A percentile compares a stretch with the other conserved stretches of the same genome.
Conservation (phyloP, 2,797 vertebrate species). For the Pipistrellus nathusii region DNA sequence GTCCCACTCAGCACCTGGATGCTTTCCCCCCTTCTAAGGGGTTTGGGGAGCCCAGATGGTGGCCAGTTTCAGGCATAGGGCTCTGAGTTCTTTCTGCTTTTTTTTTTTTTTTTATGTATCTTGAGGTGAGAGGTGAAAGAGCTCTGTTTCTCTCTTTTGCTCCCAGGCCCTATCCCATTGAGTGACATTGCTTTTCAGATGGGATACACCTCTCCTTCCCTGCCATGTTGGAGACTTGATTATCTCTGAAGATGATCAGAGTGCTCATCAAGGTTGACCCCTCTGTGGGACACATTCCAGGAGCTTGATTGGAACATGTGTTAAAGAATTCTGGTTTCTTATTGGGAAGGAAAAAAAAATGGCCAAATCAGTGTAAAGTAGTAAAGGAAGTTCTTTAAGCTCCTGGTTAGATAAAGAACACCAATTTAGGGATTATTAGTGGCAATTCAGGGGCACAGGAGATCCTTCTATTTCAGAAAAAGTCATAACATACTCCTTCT, state of each 20-base stretch:
- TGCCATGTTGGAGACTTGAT: neutral
- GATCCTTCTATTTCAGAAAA: neutral
- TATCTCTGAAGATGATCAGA: conserved; percentile 18
- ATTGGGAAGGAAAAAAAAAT: neutral
- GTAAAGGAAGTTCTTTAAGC: neutral
- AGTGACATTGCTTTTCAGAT: conserved; percentile 46
- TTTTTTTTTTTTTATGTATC: too few species aligned
- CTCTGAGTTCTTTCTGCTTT: conserved; percentile 39
- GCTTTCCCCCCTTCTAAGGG: conserved; percentile 32
- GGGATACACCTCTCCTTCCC: neutral
- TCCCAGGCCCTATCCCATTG: neutral
- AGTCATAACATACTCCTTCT: neutral
- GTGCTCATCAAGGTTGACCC: neutral
- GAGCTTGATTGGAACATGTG: neutral
- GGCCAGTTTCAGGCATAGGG: neutral
- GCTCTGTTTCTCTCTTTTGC: conserved; percentile 14
- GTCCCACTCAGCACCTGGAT: conserved; percentile 21
- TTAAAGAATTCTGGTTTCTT: conserved; percentile 39
- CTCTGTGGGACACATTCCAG: neutral
- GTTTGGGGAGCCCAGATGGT: conserved; percentile 74
- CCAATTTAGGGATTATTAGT: neutral
- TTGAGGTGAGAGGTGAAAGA: conserved; percentile 46
- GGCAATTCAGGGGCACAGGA: neutral
- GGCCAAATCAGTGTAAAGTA: neutral
- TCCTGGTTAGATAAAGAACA: neutral